Conservation (phyloP, 1,140 invertebrate genomes). For the Amyelois transitella region DNA sequence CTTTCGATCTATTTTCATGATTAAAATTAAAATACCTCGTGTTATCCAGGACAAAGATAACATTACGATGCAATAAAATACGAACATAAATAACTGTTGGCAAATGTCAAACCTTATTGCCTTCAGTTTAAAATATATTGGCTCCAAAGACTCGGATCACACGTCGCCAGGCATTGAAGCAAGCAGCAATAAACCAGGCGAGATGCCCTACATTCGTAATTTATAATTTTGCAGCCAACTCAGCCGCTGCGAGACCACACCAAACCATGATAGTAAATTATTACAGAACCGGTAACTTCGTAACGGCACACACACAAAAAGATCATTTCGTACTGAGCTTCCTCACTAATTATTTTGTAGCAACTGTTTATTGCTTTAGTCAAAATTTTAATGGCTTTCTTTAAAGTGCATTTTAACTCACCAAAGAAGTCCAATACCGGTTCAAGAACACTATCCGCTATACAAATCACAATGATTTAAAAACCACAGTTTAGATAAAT, state of each 20-base stretch:
- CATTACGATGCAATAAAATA: not conserved
- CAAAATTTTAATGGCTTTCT: not conserved
- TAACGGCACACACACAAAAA: not conserved
- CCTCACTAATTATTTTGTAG: not conserved
- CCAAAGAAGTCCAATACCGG: no score
- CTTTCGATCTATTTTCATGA: no score
- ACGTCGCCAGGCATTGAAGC: conserved; percentile 15
- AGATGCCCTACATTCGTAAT: conserved; percentile 27
- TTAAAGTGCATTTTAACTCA: no score
- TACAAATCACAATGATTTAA: no score
- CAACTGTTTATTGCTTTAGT: not conserved
- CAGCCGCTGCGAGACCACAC: conserved; percentile 12
- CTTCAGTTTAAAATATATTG: conserved; percentile 1
- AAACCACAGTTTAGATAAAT: no score
- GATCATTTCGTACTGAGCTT: not conserved
- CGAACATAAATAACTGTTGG: conserved; percentile 1
- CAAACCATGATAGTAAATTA: conserved; percentile 2
- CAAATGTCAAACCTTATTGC: conserved; percentile 5
- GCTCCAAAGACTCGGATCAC: conserved; percentile 5
- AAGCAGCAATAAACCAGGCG: conserved; percentile 15
- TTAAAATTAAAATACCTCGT: no score
- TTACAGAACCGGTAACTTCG: conserved; percentile 2
- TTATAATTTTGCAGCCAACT: conserved; percentile 27
- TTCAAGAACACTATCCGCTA: no score
- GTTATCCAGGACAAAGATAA: not conserved